Evolutionary conservation across 2,888 invertebrate species (phyloP).

Genomic region (Drosophila nr. perissopoda): DNA sequence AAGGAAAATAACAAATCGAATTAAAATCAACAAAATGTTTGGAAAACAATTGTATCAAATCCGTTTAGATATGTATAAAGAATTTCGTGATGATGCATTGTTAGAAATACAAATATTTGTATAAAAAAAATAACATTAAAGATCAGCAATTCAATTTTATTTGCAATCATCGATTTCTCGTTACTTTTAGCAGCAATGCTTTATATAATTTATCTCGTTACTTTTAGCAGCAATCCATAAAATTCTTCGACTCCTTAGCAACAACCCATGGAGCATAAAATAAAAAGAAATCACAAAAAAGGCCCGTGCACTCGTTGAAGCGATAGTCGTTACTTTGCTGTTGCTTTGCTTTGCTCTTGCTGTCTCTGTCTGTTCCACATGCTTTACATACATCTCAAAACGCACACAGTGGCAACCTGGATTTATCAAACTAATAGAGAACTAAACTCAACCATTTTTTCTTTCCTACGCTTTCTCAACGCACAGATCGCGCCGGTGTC

Average conservation of each 20-base stretch:
- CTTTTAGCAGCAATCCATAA: background rate
- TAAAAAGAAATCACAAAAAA: background rate
- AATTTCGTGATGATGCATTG: slow-evolving; percentile 8
- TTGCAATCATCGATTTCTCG: background rate
- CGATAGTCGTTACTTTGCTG: background rate
- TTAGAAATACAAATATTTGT: slow-evolving; percentile 13
- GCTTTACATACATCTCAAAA: background rate
- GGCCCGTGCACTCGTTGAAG: background rate
- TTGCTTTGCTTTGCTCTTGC: too few species aligned
- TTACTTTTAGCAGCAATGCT: too few species aligned
- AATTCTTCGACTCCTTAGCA: background rate
- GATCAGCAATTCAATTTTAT: background rate
- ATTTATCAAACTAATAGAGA: background rate
- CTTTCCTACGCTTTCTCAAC: background rate
- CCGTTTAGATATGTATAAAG: background rate
- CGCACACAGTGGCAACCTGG: background rate
- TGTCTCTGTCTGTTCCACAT: background rate
- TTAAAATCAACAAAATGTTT: slow-evolving; percentile 6
- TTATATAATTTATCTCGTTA: background rate
- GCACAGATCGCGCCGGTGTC: slow-evolving; percentile 78
- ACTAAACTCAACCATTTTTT: background rate
- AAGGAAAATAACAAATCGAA: slow-evolving; percentile 1
- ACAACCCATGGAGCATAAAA: background rate
- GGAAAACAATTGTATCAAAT: slow-evolving; percentile 15
- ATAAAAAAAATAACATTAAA: background rate